These are phyloP conservation scores for Acrossocheilus wenchowensis DNA, from an alignment of 2,797 vertebrate genomes.

Conservation along the genomic window DNA sequence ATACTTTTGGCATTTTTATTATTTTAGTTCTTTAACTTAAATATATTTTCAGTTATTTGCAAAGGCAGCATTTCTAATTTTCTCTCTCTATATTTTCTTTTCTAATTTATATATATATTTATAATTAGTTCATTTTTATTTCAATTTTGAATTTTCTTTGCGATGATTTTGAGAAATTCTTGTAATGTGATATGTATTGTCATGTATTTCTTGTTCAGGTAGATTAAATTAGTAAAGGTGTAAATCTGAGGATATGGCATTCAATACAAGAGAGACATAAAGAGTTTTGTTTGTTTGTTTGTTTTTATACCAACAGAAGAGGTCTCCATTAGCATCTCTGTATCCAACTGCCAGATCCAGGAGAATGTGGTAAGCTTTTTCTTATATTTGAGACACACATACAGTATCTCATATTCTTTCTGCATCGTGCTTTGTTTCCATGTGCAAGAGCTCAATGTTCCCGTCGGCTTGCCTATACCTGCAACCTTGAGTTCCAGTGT, in stretches of 20 bases:
- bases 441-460: conserved; percentile 37
- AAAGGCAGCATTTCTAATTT: not conserved
- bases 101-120: too few species aligned
- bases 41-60: not conserved
- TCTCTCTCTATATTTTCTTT: too few species aligned
- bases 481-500: conserved; percentile 61
- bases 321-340: conserved; percentile 93
- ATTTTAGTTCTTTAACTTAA: not conserved
- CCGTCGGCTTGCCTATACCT: conserved; percentile 49
- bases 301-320: conserved; percentile 84
- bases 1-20: not conserved
- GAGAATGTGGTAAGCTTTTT: conserved; percentile 91
- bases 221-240: conserved; percentile 26
- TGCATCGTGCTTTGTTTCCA: conserved; percentile 33
- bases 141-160: not conserved
- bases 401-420: conserved; percentile 6
- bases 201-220: not conserved
- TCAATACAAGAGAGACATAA: not conserved
- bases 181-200: not conserved
- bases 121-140: not conserved
- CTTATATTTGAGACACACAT: conserved; percentile 14
- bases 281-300: conserved; percentile 53
- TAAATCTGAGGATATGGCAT: conserved; percentile 10
- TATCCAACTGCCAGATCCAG: conserved; percentile 95
- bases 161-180: not conserved